phyloP scores from a whole-genome alignment of 2,797 vertebrate genomes.

The Pipistrellus pipistrellus region DNA sequence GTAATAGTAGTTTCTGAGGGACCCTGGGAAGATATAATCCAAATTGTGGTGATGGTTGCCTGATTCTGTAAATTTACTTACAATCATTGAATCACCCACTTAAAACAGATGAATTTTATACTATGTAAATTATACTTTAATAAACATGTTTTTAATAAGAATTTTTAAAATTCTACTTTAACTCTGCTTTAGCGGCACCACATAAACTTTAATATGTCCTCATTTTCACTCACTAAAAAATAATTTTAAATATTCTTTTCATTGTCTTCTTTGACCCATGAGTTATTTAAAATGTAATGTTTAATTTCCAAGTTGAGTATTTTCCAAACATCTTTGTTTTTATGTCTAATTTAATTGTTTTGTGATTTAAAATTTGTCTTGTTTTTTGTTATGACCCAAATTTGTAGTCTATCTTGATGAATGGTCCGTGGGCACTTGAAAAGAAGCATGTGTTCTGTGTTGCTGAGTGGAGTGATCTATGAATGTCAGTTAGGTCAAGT shows the following conservation, averaged over 20 bases:
- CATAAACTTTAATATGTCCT: constrained; percentile 5
- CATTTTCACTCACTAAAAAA: constrained; percentile 42
- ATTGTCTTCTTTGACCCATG: constrained; percentile 21
- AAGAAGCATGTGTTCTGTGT: neutral
- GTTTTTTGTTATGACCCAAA: neutral
- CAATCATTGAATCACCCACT: neutral
- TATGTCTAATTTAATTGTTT: constrained; percentile 62
- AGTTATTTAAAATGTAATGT: constrained; percentile 42
- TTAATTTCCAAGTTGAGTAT: constrained; percentile 25
- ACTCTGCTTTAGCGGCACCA: neutral
- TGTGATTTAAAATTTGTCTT: neutral
- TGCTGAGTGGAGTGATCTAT: neutral
- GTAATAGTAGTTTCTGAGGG: neutral
- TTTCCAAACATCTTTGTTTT: constrained; percentile 56
- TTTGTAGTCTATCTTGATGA: neutral
- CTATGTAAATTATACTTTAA: neutral
- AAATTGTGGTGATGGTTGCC: neutral
- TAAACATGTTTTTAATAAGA: neutral
- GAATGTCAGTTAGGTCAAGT: neutral
- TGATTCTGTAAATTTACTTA: neutral
- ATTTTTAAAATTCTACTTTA: neutral
- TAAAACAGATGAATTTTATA: neutral
- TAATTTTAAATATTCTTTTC: constrained; percentile 37
- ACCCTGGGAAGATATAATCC: neutral
- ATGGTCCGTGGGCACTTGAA: neutral